Percentiles rank a stretch among this genome's conserved stretches.
Conservation (phyloP, 2,888 invertebrate species). For the Amaurobius ferox region DNA sequence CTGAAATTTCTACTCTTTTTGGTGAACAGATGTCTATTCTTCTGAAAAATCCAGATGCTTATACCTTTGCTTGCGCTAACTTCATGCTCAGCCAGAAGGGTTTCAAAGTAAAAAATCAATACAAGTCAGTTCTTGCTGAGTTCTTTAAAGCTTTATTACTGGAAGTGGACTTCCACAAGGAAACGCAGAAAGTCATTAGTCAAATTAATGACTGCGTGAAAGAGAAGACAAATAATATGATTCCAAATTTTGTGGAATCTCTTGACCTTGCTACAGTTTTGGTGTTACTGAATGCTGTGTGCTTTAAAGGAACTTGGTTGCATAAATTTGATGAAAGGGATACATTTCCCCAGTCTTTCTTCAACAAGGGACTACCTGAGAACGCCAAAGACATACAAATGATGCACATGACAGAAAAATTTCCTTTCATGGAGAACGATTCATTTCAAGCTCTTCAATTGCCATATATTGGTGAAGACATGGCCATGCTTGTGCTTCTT, state of each 20-base stretch:
- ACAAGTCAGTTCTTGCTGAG: conserved; percentile 26
- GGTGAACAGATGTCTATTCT: conserved; percentile 9
- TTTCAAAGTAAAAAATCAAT: conserved; percentile 21
- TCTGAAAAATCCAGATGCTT: not conserved
- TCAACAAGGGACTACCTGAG: conserved; percentile 32
- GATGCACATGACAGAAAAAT: conserved; percentile 76
- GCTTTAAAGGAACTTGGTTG: conserved; percentile 79
- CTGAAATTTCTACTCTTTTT: conserved; percentile 5
- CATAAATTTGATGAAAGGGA: conserved; percentile 76
- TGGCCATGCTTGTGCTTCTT: conserved; percentile 61
- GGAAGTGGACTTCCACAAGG: conserved; percentile 48
- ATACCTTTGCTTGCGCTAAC: conserved; percentile 32
- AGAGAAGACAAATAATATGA: conserved; percentile 28
- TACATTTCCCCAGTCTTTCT: conserved; percentile 74
- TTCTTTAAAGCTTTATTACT: conserved; percentile 41
- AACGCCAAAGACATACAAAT: conserved; percentile 75
- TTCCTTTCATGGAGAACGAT: conserved; percentile 67
- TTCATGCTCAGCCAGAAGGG: not conserved
- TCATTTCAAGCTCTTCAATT: conserved; percentile 58
- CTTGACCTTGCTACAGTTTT: conserved; percentile 75
- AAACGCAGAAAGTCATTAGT: not conserved
- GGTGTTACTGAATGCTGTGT: conserved; percentile 79
- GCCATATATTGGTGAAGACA: conserved; percentile 59
- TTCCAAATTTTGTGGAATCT: conserved; percentile 47
- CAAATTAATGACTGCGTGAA: conserved; percentile 37